Base-by-base conservation (phyloP, 2,797 vertebrate species). In the Sciurus carolinensis region DNA sequence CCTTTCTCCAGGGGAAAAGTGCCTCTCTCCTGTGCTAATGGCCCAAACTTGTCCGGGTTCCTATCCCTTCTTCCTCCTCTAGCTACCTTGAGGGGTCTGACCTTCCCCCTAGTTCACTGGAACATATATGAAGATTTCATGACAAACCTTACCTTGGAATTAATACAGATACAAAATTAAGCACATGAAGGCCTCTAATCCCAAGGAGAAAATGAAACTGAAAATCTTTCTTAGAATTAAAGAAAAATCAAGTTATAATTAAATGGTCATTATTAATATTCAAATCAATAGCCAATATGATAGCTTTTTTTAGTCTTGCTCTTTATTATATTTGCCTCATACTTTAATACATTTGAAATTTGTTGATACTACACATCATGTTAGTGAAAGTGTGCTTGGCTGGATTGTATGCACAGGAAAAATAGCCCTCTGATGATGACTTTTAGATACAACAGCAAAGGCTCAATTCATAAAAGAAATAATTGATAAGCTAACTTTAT, bases 211-310 rank as follows among this genome's bases (percentile, higher is more conserved):
- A 77, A 90, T 47, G 30, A 92, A 93, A 96, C 82, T 59, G 73
- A 95, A 92, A 33, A 47, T 81, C 39, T 86, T 80, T 64, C 57
- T 94, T 50, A 42, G 28, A 66, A 80, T 66, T 42, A 90, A 77
- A 94, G 44, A 77, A 95, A 92, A 87, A 76, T 2, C n/a, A 92
- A 87, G 4, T 1, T 80, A 94, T 75, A n/a, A 13, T 91, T 83
- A 77, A 91, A 71, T 1, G 66, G 10, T 57, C 44, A 93, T 88
- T 71, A 59, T 47, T 81, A 54, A 77, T 17, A 92, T 54, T 50
- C 42, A 75, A 91, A 76, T 81, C 79, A 88, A 62, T 67, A 75
- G 33, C 22, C 33, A 75, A 17, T 12, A 50, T 22, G 47, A 66
- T 33, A 67, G 67, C 33, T 87, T 96, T 66, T 73, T 85, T 72